Evolutionary conservation across 2,888 invertebrate species (phyloP).

Genomic region (Julus scandinavius): DNA sequence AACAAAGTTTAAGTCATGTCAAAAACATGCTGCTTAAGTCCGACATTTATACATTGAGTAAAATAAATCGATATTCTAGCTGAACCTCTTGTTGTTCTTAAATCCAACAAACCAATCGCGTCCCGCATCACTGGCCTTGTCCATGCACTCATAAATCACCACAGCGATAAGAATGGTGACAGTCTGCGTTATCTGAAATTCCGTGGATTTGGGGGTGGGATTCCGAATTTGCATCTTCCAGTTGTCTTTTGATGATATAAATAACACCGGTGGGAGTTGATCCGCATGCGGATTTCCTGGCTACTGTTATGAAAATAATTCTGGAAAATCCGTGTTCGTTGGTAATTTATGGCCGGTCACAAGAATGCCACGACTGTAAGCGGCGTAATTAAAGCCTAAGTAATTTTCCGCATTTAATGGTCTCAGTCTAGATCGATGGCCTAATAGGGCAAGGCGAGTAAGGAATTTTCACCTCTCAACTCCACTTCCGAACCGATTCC

Average conservation of each 20-base stretch:
- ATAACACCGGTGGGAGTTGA: background rate
- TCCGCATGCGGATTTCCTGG: background rate
- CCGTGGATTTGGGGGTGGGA: too few species aligned
- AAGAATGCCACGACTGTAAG: constrained; percentile 1
- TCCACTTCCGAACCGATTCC: background rate
- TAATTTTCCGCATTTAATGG: constrained; percentile 8
- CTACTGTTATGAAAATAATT: constrained; percentile 18
- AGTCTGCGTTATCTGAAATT: too few species aligned
- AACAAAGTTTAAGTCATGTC: too few species aligned
- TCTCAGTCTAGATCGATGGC: background rate
- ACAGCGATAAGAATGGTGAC: too few species aligned
- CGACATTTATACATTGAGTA: too few species aligned
- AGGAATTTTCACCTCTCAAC: background rate
- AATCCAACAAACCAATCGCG: too few species aligned
- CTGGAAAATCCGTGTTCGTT: background rate
- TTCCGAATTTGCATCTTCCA: too few species aligned
- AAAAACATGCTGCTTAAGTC: too few species aligned
- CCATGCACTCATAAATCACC: too few species aligned
- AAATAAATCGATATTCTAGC: too few species aligned
- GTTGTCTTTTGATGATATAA: background rate
- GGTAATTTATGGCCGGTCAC: background rate
- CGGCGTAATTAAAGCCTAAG: constrained; percentile 18
- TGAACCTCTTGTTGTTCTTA: too few species aligned
- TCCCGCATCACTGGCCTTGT: too few species aligned
- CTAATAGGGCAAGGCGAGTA: background rate